Evolutionary conservation across 2,888 invertebrate species (phyloP).

Genomic region (Oithona nana): DNA sequence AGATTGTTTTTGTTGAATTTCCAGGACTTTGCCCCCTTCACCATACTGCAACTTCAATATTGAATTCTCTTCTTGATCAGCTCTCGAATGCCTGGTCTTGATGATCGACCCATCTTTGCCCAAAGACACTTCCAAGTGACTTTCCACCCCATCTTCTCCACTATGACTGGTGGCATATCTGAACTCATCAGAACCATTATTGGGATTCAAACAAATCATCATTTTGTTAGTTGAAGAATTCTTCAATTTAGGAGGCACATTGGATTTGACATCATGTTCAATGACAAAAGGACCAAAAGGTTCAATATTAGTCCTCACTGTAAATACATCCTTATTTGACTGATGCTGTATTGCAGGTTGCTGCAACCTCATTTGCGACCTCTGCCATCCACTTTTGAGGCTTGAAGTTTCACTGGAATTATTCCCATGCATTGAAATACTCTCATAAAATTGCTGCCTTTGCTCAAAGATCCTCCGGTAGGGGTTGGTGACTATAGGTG

Average conservation of each 20-base stretch:
- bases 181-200: background rate
- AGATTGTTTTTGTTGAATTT: background rate
- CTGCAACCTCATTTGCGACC: background rate
- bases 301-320: constrained; percentile 5
- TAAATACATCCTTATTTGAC: background rate
- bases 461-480: background rate
- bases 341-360: too few relatives aligned
- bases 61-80: background rate
- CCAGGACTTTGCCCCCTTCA: constrained; percentile 11
- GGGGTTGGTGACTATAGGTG: background rate
- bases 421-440: background rate
- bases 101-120: constrained; percentile 5
- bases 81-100: background rate
- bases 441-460: background rate
- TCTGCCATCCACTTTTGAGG: background rate
- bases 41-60: constrained; percentile 10
- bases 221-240: background rate
- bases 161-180: constrained; percentile 6
- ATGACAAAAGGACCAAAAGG: constrained; percentile 13
- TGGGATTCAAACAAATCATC: background rate
- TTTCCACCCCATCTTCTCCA: constrained; percentile 1
- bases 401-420: background rate
- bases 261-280: background rate
- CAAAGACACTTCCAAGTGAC: constrained; percentile 6
- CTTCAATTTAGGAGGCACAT: background rate